Evolutionary conservation across 1,140 invertebrate genomes (phyloP).

Genomic region (Prorops nasuta): DNA sequence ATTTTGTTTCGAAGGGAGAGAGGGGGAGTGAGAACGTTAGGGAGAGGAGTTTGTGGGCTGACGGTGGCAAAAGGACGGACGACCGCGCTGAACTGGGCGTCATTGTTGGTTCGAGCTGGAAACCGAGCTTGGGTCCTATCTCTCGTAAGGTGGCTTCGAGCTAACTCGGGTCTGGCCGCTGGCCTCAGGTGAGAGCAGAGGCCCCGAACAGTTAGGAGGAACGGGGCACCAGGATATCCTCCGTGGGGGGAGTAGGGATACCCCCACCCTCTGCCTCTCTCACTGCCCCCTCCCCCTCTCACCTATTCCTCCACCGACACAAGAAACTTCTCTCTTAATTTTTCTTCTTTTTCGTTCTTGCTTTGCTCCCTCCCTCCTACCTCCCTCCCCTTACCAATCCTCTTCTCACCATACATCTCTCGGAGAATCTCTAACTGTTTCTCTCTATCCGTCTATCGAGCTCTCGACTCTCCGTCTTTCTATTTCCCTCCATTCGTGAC

Average conservation of each 20-base stretch:
- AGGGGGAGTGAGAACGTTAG: constrained; percentile 1
- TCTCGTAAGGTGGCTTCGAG: constrained; percentile 41
- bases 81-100: constrained; percentile 49
- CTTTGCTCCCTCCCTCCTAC: no score
- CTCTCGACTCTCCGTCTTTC: no score
- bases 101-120: constrained; percentile 44
- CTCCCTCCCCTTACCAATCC: no score
- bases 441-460: no score
- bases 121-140: constrained; percentile 41
- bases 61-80: constrained; percentile 31
- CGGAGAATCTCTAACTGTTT: no score
- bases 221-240: constrained; percentile 26
- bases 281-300: not conserved
- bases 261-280: constrained; percentile 4
- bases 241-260: not conserved
- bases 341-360: not conserved
- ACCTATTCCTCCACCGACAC: not conserved
- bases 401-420: no score
- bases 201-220: constrained; percentile 35
- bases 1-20: constrained; percentile 11
- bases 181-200: constrained; percentile 24
- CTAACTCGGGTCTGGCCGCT: constrained; percentile 29
- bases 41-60: no score
- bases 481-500: no score
- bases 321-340: not conserved